These are phyloP conservation scores for Pachyrhynchus sulphureomaculatus DNA, from an alignment of 1,140 invertebrate species.

Conservation along the genomic window DNA sequence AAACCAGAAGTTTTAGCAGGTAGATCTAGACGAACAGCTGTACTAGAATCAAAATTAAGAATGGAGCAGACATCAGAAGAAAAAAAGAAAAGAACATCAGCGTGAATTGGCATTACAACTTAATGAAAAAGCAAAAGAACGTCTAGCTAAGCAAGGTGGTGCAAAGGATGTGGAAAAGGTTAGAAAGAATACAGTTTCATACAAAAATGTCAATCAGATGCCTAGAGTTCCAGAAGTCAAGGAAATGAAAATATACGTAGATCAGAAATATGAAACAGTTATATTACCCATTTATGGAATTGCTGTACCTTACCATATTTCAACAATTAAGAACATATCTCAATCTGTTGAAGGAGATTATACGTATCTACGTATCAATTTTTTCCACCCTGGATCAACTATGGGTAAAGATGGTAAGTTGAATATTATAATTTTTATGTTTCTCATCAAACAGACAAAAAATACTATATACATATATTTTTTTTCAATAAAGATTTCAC, in stretches of 20 bases:
- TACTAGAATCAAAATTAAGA: constrained; percentile 92
- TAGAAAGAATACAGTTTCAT: constrained; percentile 92
- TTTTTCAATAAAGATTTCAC: no score
- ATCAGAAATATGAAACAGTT: constrained; percentile 96
- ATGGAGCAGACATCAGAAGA: constrained; percentile 96
- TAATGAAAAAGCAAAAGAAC: constrained; percentile 90
- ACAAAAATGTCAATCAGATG: constrained; percentile 89
- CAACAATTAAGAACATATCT: constrained; percentile 98
- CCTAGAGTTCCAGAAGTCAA: constrained; percentile 92
- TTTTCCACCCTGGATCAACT: constrained; percentile 96
- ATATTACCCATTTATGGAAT: constrained; percentile 95
- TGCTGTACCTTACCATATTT: constrained; percentile 97
- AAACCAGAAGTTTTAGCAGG: constrained; percentile 60
- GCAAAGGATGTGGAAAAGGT: constrained; percentile 88
- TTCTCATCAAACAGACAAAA: no score
- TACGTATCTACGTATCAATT: constrained; percentile 98
- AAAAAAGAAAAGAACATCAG: constrained; percentile 95
- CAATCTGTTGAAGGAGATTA: constrained; percentile 99
- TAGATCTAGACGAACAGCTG: constrained; percentile 87
- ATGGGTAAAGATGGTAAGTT: constrained; percentile 82
- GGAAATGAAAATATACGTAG: constrained; percentile 94
- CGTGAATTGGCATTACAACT: constrained; percentile 88
- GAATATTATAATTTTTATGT: not conserved
- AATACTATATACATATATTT: no score
- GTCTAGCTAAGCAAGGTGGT: constrained; percentile 83